Conservation (phyloP, 2,113 vertebrate genomes). For the Strigops habroptila region DNA sequence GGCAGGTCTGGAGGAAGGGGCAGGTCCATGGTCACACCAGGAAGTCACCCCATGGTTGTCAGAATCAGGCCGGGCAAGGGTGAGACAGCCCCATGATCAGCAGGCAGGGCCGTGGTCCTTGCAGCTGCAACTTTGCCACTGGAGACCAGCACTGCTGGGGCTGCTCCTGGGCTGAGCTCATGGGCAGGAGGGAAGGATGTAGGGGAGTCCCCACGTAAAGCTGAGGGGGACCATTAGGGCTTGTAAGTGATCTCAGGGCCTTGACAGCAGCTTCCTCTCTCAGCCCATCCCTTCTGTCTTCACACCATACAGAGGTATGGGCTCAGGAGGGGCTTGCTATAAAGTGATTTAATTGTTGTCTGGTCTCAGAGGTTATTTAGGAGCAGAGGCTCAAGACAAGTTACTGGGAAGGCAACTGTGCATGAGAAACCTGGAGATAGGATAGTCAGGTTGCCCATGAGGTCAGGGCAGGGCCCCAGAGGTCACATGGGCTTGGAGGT, state of each 20-base stretch:
- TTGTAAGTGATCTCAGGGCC: neutral
- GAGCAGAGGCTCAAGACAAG: neutral
- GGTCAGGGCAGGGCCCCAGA: too few species aligned
- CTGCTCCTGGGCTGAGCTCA: neutral
- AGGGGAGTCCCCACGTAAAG: too few species aligned
- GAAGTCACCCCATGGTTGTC: neutral
- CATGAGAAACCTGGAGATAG: neutral
- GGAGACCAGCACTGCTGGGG: neutral
- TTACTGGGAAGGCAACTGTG: neutral
- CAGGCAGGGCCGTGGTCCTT: fast-evolving
- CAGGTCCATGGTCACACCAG: neutral
- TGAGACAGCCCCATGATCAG: neutral
- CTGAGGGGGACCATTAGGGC: too few species aligned
- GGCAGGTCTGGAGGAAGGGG: neutral
- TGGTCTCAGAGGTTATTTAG: neutral
- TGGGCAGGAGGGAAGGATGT: too few species aligned
- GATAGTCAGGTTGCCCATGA: neutral
- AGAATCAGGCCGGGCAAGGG: neutral
- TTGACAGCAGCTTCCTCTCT: neutral
- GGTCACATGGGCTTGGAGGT: neutral
- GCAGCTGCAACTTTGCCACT: neutral
- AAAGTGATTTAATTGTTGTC: neutral
- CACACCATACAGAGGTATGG: neutral
- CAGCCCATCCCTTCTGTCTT: neutral
- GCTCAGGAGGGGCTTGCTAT: neutral